Evolutionary conservation across 2,888 invertebrate genomes (phyloP).

Genomic region (Scotopteryx bipunctaria): DNA sequence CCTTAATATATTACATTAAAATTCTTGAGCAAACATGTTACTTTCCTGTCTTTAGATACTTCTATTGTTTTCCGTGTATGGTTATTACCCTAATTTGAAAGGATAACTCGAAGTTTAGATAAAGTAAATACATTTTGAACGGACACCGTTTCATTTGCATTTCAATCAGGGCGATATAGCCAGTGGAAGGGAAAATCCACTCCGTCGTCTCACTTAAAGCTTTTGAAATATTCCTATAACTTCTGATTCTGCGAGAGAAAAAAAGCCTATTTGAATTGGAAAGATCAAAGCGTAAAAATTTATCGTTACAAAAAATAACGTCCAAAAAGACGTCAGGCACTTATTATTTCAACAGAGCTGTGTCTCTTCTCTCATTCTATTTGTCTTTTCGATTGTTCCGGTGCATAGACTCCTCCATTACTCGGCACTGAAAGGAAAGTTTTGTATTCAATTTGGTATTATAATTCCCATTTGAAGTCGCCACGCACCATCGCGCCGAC

Average conservation of each 20-base stretch:
- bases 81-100: constrained; percentile 54
- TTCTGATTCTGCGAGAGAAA: constrained; percentile 76
- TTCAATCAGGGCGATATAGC: constrained; percentile 80
- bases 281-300: constrained; percentile 82
- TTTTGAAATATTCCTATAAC: constrained; percentile 82
- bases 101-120: constrained; percentile 68
- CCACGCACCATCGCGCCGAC: constrained; percentile 83
- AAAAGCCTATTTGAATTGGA: constrained; percentile 81
- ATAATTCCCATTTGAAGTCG: constrained; percentile 84
- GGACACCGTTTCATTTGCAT: constrained; percentile 81
- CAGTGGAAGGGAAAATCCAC: constrained; percentile 79
- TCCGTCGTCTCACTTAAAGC: constrained; percentile 79
- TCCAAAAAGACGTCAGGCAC: constrained; percentile 78
- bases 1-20: too few species aligned
- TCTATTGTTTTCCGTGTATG: constrained; percentile 28
- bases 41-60: background rate
- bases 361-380: constrained; percentile 79
- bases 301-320: constrained; percentile 75
- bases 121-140: constrained; percentile 74
- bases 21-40: background rate
- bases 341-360: constrained; percentile 80
- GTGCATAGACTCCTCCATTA: constrained; percentile 83
- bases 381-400: constrained; percentile 83
- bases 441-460: constrained; percentile 85
- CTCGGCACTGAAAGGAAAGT: constrained; percentile 84